phyloP scores from a whole-genome alignment of 2,888 invertebrate genomes.

The Polylopha cassiicola region DNA sequence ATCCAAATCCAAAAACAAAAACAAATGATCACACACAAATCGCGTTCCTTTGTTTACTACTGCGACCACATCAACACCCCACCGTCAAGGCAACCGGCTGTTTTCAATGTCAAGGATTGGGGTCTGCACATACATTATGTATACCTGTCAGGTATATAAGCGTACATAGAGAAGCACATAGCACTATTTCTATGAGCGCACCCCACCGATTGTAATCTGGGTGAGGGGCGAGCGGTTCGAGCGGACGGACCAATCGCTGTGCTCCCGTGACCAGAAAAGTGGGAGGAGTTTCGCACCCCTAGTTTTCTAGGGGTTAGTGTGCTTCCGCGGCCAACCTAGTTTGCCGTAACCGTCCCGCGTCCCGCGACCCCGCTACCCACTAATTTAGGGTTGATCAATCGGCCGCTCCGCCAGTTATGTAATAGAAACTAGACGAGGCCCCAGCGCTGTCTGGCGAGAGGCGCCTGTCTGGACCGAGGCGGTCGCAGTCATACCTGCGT shows the following conservation, averaged over 20 bases:
- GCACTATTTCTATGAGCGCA: constrained; percentile 75
- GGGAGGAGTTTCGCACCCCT: constrained; percentile 78
- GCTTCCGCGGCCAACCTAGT: constrained; percentile 78
- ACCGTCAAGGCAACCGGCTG: constrained; percentile 24
- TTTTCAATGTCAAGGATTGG: constrained; percentile 69
- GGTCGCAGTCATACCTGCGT: too few relatives aligned
- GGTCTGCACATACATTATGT: constrained; percentile 56
- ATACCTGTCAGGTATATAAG: constrained; percentile 47
- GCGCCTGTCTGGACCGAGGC: constrained; percentile 1
- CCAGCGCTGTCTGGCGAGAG: constrained; percentile 28
- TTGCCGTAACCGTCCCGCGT: constrained; percentile 59
- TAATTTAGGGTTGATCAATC: constrained; percentile 77
- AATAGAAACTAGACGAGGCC: constrained; percentile 53
- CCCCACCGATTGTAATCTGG: constrained; percentile 77
- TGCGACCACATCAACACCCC: constrained; percentile 6
- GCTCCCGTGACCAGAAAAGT: constrained; percentile 76
- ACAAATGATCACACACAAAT: background rate
- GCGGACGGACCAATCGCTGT: constrained; percentile 72
- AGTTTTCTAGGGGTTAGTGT: constrained; percentile 78
- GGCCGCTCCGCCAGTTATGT: constrained; percentile 60
- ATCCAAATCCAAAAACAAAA: too few relatives aligned
- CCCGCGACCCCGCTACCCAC: constrained; percentile 49
- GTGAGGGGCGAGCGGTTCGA: constrained; percentile 69
- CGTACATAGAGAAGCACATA: constrained; percentile 63
- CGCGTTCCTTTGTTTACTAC: constrained; percentile 15